These are phyloP conservation scores for Momotus momota DNA, from an alignment of 2,797 vertebrate species.

Conservation along the genomic window DNA sequence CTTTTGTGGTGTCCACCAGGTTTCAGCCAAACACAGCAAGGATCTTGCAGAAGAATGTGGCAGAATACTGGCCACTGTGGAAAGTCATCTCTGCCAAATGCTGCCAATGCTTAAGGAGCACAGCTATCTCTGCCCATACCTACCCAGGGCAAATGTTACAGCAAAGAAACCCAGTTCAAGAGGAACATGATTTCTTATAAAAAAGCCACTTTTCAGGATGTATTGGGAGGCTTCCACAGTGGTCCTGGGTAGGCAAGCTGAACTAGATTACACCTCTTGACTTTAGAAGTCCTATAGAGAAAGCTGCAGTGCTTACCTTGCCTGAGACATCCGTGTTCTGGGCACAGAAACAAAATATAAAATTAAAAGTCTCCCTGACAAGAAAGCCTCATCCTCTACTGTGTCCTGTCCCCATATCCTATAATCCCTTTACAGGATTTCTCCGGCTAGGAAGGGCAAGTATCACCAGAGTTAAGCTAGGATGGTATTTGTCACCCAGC, in stretches of 20 bases:
- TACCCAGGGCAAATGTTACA: background rate
- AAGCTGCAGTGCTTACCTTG: background rate
- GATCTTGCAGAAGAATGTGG: background rate
- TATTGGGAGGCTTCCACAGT: background rate
- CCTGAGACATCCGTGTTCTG: background rate
- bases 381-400: conserved; percentile 1
- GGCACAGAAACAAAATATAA: background rate
- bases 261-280: background rate
- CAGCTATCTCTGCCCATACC: background rate
- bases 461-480: background rate
- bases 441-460: background rate
- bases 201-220: background rate
- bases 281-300: background rate
- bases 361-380: background rate
- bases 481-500: background rate
- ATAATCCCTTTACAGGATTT: conserved; percentile 50
- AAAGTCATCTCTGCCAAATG: background rate
- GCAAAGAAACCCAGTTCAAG: background rate
- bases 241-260: fast-evolving
- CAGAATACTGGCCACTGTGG: fast-evolving
- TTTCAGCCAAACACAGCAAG: background rate
- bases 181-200: background rate
- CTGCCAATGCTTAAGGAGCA: background rate
- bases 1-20: background rate
- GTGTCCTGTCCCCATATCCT: background rate